phyloP scores from a whole-genome alignment of 2,888 invertebrate species.

The Caenorhabditis zanzibari region DNA sequence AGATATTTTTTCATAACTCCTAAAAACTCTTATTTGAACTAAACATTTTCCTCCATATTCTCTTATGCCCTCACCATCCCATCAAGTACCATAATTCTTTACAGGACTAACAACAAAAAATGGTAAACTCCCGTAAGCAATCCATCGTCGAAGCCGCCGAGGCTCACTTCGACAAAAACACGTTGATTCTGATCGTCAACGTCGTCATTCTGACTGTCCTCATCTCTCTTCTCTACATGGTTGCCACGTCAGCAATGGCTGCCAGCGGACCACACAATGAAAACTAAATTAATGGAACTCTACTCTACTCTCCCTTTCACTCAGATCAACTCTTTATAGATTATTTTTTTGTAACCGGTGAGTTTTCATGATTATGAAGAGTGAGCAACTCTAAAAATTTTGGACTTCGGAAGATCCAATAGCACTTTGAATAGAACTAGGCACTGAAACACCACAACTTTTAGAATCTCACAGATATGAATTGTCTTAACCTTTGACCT shows the following conservation, averaged over 20 bases:
- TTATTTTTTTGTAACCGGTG: conserved; percentile 59
- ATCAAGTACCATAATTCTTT: not conserved
- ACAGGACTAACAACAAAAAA: conserved; percentile 50
- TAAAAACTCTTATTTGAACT: too few species aligned
- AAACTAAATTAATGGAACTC: conserved; percentile 57
- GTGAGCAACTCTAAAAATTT: too few species aligned
- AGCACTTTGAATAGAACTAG: too few species aligned
- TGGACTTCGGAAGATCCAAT: too few species aligned
- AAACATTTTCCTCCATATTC: too few species aligned
- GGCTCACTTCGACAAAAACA: conserved; percentile 79
- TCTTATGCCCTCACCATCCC: too few species aligned
- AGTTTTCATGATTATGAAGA: not conserved
- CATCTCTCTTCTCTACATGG: conserved; percentile 80
- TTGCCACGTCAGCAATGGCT: conserved; percentile 82
- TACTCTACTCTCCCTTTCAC: not conserved
- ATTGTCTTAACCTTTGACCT: conserved; percentile 23
- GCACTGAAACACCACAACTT: too few species aligned
- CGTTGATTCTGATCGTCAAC: conserved; percentile 78
- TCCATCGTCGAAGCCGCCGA: conserved; percentile 81
- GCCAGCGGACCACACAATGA: conserved; percentile 74
- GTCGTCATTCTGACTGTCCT: conserved; percentile 78
- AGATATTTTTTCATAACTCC: too few species aligned
- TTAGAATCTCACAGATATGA: too few species aligned
- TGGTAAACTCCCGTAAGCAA: conserved; percentile 71
- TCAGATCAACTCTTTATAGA: conserved; percentile 15